Conservation (phyloP, 2,888 invertebrate genomes). For the Andricus quercusramuli region DNA sequence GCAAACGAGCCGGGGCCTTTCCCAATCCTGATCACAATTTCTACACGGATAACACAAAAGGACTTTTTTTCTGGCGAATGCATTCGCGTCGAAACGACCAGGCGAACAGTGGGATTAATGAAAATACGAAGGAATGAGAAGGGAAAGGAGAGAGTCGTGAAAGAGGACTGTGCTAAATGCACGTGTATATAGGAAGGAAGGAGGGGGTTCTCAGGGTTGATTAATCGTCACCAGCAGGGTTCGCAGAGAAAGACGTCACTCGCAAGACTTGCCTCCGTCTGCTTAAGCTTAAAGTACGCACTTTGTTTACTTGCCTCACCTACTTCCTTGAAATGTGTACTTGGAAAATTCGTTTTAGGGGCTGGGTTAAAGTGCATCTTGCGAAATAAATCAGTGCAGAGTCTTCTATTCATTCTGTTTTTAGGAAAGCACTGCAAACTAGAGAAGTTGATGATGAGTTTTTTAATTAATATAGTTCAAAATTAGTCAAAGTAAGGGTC, state of each 20-base stretch:
- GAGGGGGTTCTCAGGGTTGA: slow-evolving; percentile 61
- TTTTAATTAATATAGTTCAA: too few species aligned
- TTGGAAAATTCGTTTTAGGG: slow-evolving; percentile 13
- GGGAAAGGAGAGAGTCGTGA: slow-evolving; percentile 9
- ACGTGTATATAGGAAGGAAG: slow-evolving; percentile 32
- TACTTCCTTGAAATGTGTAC: slow-evolving; percentile 23
- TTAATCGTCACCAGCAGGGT: slow-evolving; percentile 65
- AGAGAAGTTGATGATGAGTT: too few species aligned
- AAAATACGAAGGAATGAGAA: slow-evolving; percentile 43
- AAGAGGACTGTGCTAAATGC: slow-evolving; percentile 49
- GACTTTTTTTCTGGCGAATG: slow-evolving; percentile 12
- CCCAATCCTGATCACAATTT: too few species aligned
- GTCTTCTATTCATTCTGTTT: neutral
- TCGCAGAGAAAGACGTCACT: slow-evolving; percentile 59
- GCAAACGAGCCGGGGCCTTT: too few species aligned
- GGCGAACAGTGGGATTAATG: slow-evolving; percentile 53
- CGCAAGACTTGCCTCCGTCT: slow-evolving; percentile 51
- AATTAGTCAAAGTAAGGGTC: too few species aligned
- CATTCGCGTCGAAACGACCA: slow-evolving; percentile 34
- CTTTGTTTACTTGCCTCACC: slow-evolving; percentile 57
- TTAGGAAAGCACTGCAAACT: neutral
- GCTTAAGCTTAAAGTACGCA: slow-evolving; percentile 43
- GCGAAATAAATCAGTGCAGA: neutral
- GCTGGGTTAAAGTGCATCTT: neutral
- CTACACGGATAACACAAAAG: neutral